Base-by-base conservation (phyloP, 2,888 invertebrate species). In the Euplagia quadripunctaria region DNA sequence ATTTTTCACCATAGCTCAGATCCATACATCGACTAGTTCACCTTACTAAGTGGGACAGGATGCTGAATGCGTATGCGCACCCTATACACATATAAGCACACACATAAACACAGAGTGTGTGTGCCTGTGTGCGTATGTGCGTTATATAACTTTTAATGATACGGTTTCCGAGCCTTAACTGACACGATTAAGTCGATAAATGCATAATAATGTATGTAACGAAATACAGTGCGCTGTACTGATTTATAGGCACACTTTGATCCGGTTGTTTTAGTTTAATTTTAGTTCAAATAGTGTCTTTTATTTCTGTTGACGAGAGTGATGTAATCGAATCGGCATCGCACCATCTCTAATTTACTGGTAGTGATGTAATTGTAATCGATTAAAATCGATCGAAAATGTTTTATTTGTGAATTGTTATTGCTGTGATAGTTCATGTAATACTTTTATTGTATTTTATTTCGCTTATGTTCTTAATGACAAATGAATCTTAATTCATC, bases 11-110 rank as follows among this genome's bases (percentile, higher is more conserved):
- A 82, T 79, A 83, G 72, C 75, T 74, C 76, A 76, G 75, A 79
- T 75, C 76, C 82, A 83, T 82, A 85, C 76, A 80, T 67, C 82
- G 79, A 92, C 91, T 87, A 89, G 94, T 94, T 93, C 89, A 93
- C 94, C 94, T 94, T 90, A 73, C 80, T 85, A 93, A 88, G 88
- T 93, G 90, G 94, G 94, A 93, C 94, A 94, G 94, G 94, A 94
- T 92, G 91, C 89, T 87, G 90, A 89, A 87, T 81, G 84, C 85
- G 84, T 80, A 79, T 74, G 84, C 82, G 85, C 84, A 83, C 70
- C 64, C n/a, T 49, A 70, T 70, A 67, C 66, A 64, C 68, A 67
- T 79, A 78, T 75, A 78, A 75, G 79, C 76, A 79, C 31, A 42
- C 3, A 43, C 51, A 46, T 51, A 71, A 66, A 65, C 58, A 31